These are phyloP conservation scores for Ceratina japonica DNA, from an alignment of 1,140 invertebrate genomes.

Conservation along the genomic window DNA sequence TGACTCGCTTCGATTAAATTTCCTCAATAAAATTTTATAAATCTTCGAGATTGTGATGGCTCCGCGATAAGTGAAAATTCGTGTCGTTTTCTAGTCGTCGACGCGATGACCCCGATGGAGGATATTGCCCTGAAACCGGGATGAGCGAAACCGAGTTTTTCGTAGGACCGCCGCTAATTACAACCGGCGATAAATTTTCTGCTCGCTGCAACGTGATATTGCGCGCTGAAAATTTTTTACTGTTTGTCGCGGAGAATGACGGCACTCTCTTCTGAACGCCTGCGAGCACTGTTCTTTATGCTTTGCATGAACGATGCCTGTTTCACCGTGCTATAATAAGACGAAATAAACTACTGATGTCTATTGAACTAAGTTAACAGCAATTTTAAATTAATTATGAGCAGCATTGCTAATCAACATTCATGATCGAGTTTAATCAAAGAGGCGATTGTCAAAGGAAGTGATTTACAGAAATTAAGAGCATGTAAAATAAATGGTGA, in stretches of 20 bases:
- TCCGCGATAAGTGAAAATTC: slow-evolving; percentile 10
- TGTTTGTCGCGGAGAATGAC: background rate
- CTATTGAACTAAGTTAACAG: too few relatives aligned
- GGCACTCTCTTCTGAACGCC: background rate
- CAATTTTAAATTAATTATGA: too few relatives aligned
- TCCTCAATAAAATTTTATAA: background rate
- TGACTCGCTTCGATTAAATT: background rate
- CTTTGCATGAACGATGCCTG: too few relatives aligned
- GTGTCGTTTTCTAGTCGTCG: slow-evolving; percentile 25
- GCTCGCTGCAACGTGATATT: background rate
- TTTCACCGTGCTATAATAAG: too few relatives aligned
- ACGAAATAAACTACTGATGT: too few relatives aligned
- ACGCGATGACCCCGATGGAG: background rate
- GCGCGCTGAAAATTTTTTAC: background rate
- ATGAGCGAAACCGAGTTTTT: background rate
- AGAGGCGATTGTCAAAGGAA: too few relatives aligned
- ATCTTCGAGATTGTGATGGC: background rate
- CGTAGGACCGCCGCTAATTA: slow-evolving; percentile 8
- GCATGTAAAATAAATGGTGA: too few relatives aligned
- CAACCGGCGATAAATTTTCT: background rate
- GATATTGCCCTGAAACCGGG: background rate
- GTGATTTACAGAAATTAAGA: too few relatives aligned
- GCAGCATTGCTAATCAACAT: too few relatives aligned
- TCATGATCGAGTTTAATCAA: too few relatives aligned
- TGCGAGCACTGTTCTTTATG: too few relatives aligned